Evolutionary conservation across 30 jellyfish, hydroid and myxozoan species (phyloP).

Genomic region (Cassiopea andromeda): DNA sequence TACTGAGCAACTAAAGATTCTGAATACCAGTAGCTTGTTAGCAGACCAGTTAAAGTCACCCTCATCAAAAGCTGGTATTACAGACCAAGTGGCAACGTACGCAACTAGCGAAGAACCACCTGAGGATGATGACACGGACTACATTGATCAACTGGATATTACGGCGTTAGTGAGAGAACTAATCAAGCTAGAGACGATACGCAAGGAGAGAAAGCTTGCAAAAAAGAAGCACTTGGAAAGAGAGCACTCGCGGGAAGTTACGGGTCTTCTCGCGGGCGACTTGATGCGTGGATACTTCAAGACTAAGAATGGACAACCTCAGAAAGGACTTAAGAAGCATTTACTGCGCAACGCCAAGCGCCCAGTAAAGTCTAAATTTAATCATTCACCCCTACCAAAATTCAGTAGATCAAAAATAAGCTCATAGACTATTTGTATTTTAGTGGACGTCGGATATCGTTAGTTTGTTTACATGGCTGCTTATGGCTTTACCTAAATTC

Average conservation of each 20-base stretch:
- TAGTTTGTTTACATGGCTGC: too few species aligned
- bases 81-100: not conserved
- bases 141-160: conserved; percentile 63
- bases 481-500: too few species aligned
- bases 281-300: conserved; percentile 56
- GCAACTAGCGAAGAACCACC: conserved; percentile 16
- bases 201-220: conserved; percentile 49
- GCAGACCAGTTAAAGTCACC: not conserved
- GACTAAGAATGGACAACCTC: conserved; percentile 22
- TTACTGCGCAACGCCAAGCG: conserved; percentile 40
- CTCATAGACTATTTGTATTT: not conserved
- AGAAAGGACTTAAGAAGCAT: conserved; percentile 67
- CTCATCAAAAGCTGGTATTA: conserved; percentile 3
- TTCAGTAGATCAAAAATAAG: conserved; percentile 12
- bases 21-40: not conserved
- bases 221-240: conserved; percentile 44
- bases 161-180: conserved; percentile 70
- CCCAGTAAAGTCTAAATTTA: conserved; percentile 9
- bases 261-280: conserved; percentile 56
- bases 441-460: too few species aligned
- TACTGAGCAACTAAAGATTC: not conserved
- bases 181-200: conserved; percentile 66
- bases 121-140: conserved; percentile 55
- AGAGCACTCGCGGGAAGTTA: conserved; percentile 42
- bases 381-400: conserved; percentile 69